Percentiles rank a stretch among this genome's conserved stretches.
phyloP scores from a whole-genome alignment of 2,113 vertebrate species.

The Sceloporus undulatus region DNA sequence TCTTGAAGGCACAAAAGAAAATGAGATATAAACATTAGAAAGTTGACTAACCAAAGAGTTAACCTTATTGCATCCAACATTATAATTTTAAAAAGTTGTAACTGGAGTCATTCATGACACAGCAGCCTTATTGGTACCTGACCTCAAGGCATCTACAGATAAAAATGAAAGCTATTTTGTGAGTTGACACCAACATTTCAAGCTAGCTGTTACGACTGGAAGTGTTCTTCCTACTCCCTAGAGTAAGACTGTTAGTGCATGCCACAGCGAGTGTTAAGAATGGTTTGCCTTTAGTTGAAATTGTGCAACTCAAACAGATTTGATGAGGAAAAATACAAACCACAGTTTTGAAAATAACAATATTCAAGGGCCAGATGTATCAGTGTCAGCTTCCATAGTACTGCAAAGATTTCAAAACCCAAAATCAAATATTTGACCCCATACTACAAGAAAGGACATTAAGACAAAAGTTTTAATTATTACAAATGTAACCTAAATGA shows the following conservation, averaged over 20 bases:
- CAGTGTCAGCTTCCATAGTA: neutral
- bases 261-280: neutral
- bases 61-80: neutral
- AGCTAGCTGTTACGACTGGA: neutral
- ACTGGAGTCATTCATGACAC: neutral
- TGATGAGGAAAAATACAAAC: neutral
- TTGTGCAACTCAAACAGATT: neutral
- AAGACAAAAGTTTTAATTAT: neutral
- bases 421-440: neutral
- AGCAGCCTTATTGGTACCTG: neutral
- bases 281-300: neutral
- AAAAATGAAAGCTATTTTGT: neutral
- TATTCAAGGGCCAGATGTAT: neutral
- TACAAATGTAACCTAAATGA: neutral
- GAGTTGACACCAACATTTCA: neutral
- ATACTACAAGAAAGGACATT: neutral
- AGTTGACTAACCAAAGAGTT: neutral
- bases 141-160: neutral
- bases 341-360: slow-evolving; percentile 2
- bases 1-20: neutral
- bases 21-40: neutral
- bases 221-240: neutral
- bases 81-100: fast-evolving
- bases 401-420: neutral
- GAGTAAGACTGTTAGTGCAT: neutral